Evolutionary conservation across 2,888 invertebrate species (phyloP).

Genomic region (Monoplex corrugatus): DNA sequence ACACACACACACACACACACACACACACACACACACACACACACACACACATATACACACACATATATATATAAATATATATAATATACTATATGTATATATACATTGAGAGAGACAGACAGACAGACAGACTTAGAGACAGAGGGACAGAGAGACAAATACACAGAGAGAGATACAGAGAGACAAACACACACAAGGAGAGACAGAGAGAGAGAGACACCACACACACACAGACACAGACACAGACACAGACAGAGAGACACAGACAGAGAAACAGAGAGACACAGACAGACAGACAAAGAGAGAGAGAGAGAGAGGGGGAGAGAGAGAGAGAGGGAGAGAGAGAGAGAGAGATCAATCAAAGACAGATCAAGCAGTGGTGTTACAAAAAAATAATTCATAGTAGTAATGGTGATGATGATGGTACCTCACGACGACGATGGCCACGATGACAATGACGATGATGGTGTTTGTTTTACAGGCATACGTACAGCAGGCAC

Average conservation of each 20-base stretch:
- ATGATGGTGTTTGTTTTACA: no score
- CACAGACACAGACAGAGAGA: background rate
- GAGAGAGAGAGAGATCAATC: conserved; percentile 20
- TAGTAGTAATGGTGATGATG: no score
- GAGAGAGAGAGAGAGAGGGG: background rate
- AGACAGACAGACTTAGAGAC: background rate
- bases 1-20: no score
- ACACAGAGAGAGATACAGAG: background rate
- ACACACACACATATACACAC: no score
- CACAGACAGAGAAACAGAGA: background rate
- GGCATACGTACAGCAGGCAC: no score
- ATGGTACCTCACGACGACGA: no score
- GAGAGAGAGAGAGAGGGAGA: background rate
- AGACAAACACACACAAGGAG: background rate
- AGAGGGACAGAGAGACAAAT: conserved; percentile 3
- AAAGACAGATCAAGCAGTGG: no score
- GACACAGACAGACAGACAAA: background rate
- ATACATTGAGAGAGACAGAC: background rate
- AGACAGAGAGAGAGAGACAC: background rate
- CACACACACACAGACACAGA: background rate
- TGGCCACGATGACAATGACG: no score
- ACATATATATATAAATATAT: no score
- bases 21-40: no score
- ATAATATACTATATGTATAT: no score
- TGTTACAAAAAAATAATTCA: no score